phyloP scores from a whole-genome alignment of 1,140 invertebrate species.

The Lethocerus indicus region DNA sequence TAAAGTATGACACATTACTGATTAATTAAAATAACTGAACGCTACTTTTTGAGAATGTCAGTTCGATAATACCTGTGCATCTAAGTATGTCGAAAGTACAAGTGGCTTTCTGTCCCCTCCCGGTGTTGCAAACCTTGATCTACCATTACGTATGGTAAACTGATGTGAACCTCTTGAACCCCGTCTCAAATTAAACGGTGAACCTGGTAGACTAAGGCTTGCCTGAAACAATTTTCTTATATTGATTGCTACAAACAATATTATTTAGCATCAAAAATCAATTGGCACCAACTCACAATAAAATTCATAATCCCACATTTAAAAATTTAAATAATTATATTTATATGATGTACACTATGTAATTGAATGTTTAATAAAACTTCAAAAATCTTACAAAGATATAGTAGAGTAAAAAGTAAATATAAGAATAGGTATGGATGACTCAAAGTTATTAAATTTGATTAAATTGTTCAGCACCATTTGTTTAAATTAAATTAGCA shows the following conservation, averaged over 20 bases:
- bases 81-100: constrained; percentile 84
- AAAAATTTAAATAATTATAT: not conserved
- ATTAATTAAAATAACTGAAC: too few species aligned
- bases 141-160: constrained; percentile 69
- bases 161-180: constrained; percentile 81
- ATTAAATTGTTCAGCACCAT: too few species aligned
- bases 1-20: too few species aligned
- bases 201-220: constrained; percentile 89
- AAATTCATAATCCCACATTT: not conserved
- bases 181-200: constrained; percentile 81
- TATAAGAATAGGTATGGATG: not conserved
- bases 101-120: constrained; percentile 81
- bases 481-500: too few species aligned
- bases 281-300: too few species aligned
- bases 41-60: too few species aligned
- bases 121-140: constrained; percentile 39
- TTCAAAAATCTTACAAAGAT: not conserved
- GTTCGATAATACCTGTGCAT: constrained; percentile 37
- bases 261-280: too few species aligned
- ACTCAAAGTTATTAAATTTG: too few species aligned
- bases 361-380: not conserved
- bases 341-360: not conserved
- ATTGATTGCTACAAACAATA: too few species aligned
- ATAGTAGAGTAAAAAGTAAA: not conserved
- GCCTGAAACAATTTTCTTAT: too few species aligned